phyloP scores from a whole-genome alignment of 2,113 vertebrate genomes.

The Calidris pygmaea region DNA sequence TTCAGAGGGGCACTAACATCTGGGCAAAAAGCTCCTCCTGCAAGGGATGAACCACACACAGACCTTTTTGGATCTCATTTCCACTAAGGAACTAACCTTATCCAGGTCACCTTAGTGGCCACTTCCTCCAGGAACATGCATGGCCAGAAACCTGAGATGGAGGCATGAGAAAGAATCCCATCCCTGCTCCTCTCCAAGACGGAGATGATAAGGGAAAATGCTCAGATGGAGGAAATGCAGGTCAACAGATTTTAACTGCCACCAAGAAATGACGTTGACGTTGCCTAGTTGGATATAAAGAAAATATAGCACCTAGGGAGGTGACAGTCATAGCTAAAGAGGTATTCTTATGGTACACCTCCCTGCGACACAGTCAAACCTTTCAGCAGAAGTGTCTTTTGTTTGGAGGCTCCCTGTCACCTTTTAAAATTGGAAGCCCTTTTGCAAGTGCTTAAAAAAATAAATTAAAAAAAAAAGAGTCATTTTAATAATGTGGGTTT shows the following conservation, averaged over 20 bases:
- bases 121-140: not conserved
- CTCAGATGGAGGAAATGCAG: not conserved
- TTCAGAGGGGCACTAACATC: not conserved
- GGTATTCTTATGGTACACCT: not conserved
- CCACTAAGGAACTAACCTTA: not conserved
- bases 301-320: not conserved
- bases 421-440: not conserved
- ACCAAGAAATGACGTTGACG: not conserved
- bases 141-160: not conserved
- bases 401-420: not conserved
- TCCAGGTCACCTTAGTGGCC: not conserved
- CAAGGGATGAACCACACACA: not conserved
- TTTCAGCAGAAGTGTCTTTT: not conserved
- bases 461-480: not conserved
- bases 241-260: not conserved
- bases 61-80: not conserved
- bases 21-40: not conserved
- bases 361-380: not conserved
- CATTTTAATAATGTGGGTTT: not conserved
- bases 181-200: not conserved
- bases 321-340: not conserved
- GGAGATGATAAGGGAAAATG: not conserved
- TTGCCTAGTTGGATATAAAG: not conserved
- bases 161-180: not conserved
- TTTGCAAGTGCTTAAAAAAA: not conserved